phyloP scores from a whole-genome alignment of 2,113 vertebrate genomes.

The Lophotis ruficrista region DNA sequence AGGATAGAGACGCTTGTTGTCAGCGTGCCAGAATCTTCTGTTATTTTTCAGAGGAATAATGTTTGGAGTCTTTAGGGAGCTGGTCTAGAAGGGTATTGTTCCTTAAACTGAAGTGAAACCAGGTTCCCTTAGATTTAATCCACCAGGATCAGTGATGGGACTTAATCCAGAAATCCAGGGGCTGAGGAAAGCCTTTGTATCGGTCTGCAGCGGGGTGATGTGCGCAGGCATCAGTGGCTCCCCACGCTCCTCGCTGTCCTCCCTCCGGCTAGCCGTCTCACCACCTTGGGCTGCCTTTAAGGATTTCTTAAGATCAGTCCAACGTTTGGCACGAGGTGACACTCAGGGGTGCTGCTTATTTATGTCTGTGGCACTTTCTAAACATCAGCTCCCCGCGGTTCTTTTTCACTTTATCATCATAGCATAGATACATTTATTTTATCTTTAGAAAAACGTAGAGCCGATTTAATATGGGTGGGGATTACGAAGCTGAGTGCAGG shows the following conservation, averaged over 20 bases:
- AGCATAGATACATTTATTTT: background rate
- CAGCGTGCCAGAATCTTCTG: background rate
- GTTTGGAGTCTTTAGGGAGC: background rate
- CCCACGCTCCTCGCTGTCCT: accelerated
- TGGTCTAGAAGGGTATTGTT: background rate
- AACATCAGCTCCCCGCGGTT: background rate
- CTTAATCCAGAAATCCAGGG: background rate
- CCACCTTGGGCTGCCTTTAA: background rate
- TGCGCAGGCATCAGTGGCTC: background rate
- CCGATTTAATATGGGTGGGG: background rate
- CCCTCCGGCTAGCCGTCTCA: background rate
- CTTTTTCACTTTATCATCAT: background rate
- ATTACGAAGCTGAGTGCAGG: background rate
- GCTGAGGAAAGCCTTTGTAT: background rate
- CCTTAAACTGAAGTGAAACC: background rate
- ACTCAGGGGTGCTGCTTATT: background rate
- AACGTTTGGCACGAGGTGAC: background rate
- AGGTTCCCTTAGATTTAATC: background rate
- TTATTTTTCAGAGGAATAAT: background rate
- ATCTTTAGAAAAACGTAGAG: background rate
- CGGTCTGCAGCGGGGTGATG: background rate
- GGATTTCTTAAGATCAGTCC: background rate
- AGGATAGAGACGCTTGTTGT: background rate
- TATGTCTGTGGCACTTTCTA: background rate
- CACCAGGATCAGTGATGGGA: background rate